Evolutionary conservation across 2,797 vertebrate genomes (phyloP), one percentile per base, ranked within the genome.

Genomic region (Falco rusticolus): DNA sequence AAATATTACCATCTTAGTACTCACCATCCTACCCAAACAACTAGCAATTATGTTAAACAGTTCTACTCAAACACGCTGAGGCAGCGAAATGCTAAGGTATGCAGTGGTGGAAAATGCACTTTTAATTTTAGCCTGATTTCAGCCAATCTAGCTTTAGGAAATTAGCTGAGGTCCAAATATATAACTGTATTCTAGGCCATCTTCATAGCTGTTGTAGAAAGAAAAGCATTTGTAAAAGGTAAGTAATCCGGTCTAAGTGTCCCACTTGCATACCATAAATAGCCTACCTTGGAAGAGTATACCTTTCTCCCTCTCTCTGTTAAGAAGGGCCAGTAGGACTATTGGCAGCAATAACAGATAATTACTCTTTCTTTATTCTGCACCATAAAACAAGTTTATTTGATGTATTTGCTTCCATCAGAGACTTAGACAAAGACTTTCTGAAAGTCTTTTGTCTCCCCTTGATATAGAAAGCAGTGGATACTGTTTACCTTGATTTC

Each of bases 1-100:
- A 94, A 88, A 84, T 93, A 81, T 88, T 94, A n/a, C 47, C 63
- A 84, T 96, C 51, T 94, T 65, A 45, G 65, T 91, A 66, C 80
- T 84, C 34, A 61, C 33, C 69, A 75, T 93, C 71, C 11, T 85
- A 70, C 50, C 50, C 45, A 81, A 89, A 82, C 90, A 50, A 78
- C 69, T 94, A 56, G 66, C 72, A 91, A 93, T 90, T 93, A 87
- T 81, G 76, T 75, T 92, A 89, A 95, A 65, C 17, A 61, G 29
- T 50, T 95, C 72, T 86, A 37, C 65, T 94, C 69, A 88, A 93
- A 89, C 28, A 63, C 65, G 75, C 43, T 70, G 87, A 86, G 39
- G 17, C 78, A 94, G 87, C 5, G 16, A 91, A 95, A 94, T 70
- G 54, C n/a, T 90, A 90, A 76, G 37, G 39, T 60, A 87, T 79